Evolutionary conservation across 2,888 invertebrate species (phyloP), one percentile per base, ranked within the genome.

Genomic region (Hymenopus coronatus): DNA sequence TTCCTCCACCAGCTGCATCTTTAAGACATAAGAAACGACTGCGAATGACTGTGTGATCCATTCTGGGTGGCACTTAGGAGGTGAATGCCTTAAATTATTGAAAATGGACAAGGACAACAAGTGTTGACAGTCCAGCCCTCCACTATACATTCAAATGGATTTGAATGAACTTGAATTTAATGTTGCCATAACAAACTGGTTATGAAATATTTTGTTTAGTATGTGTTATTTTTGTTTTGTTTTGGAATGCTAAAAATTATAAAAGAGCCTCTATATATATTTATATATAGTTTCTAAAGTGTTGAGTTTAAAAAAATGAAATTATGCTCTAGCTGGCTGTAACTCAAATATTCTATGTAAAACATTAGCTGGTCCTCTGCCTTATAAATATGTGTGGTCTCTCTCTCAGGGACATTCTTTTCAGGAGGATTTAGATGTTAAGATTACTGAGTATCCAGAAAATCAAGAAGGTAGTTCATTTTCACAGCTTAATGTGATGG

Each of bases 11-110:
- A 70, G 54, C 54, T 70, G 84, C 89, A 12, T 89, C 90, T 14
- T 28, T 89, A 28, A 90, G 88, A 90, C 88, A 89, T 81, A 90
- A 90, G 86, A 90, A 90, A 85, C 40, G 90, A 89, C 85, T 90
- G 89, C 81, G 90, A 89, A 85, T 90, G 89, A 90, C 88, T 85
- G 90, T 89, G 88, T 90, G 89, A 89, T 70, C 46, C 54, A 70
- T 70, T 70, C 20, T 20, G 54, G 54, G 15, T 20, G 3, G 20
- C 15, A 20, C 20, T 70, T 70, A 14, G 15, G 54, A 70, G 54
- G 54, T 70, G 54, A 20, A 20, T 70, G 54, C 54, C 54, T 70
- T 70, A 70, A 70, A 70, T 70, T 70, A 70, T 70, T 70, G 54
- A 70, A 70, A 20, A 20, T 70, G 54, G 54, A 70, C 20, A 70